Evolutionary conservation across 2,113 vertebrate species (phyloP).

Genomic region (Columba janthina): DNA sequence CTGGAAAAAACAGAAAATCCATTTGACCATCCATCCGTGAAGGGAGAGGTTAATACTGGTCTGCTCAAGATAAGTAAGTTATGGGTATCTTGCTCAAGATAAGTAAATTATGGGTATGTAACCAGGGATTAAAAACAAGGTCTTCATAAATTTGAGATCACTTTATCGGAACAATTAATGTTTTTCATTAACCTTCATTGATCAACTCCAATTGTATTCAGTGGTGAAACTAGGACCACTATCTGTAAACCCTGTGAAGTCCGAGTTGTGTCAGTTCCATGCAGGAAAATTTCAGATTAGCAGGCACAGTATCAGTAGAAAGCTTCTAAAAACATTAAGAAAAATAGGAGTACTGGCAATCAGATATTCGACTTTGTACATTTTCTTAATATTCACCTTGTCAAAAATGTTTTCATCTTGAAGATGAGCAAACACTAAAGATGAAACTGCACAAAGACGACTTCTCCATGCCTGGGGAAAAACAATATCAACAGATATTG

Average conservation of each 20-base stretch:
- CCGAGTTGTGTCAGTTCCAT: background rate
- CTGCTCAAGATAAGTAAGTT: constrained; percentile 2
- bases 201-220: background rate
- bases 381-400: background rate
- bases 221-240: background rate
- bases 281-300: background rate
- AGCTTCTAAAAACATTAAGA: background rate
- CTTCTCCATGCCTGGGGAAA: background rate
- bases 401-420: background rate
- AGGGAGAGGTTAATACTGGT: constrained; percentile 1
- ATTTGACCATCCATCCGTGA: background rate
- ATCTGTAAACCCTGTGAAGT: background rate
- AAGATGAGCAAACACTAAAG: background rate
- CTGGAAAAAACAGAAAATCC: constrained; percentile 15
- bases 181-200: background rate
- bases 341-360: background rate
- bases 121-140: background rate
- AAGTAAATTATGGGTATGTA: background rate
- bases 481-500: background rate
- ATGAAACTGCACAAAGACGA: background rate
- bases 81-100: background rate
- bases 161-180: background rate
- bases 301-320: background rate
- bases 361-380: background rate
- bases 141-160: background rate